A percentile compares a stretch with the other conserved stretches of the same genome.
phyloP scores from a whole-genome alignment of 92 coral and sea anemone genomes.

The Plumapathes pennacea region DNA sequence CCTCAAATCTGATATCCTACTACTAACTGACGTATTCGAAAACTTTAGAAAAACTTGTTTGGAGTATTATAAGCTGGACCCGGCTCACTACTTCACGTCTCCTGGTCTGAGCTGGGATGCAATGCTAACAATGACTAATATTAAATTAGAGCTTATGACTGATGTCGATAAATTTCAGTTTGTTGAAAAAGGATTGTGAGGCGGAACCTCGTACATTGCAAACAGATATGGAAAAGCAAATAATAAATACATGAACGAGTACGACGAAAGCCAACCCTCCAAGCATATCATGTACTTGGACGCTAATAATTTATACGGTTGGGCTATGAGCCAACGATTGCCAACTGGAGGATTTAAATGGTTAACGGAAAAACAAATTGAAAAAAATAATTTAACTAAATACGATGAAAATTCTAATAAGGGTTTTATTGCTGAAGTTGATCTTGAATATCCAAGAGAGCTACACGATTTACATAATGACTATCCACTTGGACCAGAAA shows the following conservation, averaged over 20 bases:
- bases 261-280: constrained; percentile 11
- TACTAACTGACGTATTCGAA: no score
- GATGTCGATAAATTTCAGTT: no score
- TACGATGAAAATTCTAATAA: constrained; percentile 11
- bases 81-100: constrained; percentile 2
- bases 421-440: constrained; percentile 14
- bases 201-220: constrained; percentile 3
- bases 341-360: constrained; percentile 17
- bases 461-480: constrained; percentile 29
- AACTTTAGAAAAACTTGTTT: no score
- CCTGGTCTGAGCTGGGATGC: constrained; percentile 10
- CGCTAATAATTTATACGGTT: constrained; percentile 19
- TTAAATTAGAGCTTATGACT: no score
- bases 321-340: constrained; percentile 20
- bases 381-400: not conserved
- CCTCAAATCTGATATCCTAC: no score
- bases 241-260: constrained; percentile 22
- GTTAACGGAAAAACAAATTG: not conserved
- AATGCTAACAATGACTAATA: constrained; percentile 11
- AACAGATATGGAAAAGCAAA: constrained; percentile 13
- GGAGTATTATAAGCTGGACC: not conserved
- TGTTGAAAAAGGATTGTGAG: no score
- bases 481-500: constrained; percentile 26
- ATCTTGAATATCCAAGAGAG: constrained; percentile 15
- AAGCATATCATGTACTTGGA: constrained; percentile 24